Conservation (phyloP, 2,113 vertebrate genomes). For the Mustelus asterias region DNA sequence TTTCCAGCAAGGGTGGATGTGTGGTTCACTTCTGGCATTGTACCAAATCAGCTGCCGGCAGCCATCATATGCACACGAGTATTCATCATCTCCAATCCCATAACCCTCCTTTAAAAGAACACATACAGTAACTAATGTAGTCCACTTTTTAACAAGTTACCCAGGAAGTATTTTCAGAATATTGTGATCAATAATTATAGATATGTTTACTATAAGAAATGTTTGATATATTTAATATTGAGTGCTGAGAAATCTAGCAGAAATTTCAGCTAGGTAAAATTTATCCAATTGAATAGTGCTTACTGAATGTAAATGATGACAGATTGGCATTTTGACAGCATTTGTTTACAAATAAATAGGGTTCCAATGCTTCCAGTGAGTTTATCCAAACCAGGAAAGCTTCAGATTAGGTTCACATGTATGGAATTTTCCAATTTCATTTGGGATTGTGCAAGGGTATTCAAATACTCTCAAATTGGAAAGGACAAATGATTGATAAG, state of each 20-base stretch:
- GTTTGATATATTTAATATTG: neutral
- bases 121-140: neutral
- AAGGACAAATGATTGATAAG: neutral
- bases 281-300: neutral
- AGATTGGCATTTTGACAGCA: neutral
- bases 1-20: constrained; percentile 94
- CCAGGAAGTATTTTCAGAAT: neutral
- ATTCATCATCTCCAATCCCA: constrained; percentile 94
- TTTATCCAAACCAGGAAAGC: neutral
- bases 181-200: neutral
- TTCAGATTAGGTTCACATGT: neutral
- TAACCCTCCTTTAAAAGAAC: constrained; percentile 80
- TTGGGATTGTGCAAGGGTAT: neutral
- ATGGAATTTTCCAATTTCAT: neutral
- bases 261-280: neutral
- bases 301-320: neutral
- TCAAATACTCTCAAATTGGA: neutral
- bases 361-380: neutral
- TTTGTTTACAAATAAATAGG: neutral
- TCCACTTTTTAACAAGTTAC: neutral
- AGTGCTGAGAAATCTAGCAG: neutral
- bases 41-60: constrained; percentile 99
- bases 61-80: constrained; percentile 95
- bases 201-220: neutral
- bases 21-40: constrained; percentile 96